Percentiles rank a stretch among this genome's conserved stretches.
phyloP scores from a whole-genome alignment of 1,140 invertebrate genomes.

The Drosophila oshimai region DNA sequence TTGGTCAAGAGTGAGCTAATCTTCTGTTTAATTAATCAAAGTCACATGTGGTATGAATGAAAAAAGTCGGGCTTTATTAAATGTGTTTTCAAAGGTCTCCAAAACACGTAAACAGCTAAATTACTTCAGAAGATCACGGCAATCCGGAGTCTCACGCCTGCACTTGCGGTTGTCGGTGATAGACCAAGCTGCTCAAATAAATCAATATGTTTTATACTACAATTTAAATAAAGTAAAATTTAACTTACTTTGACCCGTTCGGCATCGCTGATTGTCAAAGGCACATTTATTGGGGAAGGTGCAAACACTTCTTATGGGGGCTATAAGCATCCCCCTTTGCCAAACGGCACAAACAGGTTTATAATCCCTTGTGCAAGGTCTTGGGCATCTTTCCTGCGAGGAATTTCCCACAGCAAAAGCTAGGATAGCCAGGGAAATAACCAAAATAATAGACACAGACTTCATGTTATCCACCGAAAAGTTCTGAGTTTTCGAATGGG shows the following conservation, averaged over 20 bases:
- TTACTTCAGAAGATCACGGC: not conserved
- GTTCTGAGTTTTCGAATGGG: not conserved
- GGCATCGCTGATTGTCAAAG: constrained; percentile 11
- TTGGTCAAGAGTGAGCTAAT: constrained; percentile 30
- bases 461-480: constrained; percentile 8
- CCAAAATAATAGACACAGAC: not conserved
- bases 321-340: not conserved
- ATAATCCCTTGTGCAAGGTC: constrained; percentile 2
- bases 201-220: not conserved
- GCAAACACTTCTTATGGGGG: not conserved
- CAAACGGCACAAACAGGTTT: constrained; percentile 20
- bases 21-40: constrained; percentile 29
- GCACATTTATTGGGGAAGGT: constrained; percentile 26
- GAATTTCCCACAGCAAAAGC: not conserved
- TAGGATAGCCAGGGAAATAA: constrained; percentile 9
- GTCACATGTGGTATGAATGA: not conserved
- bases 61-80: too few species aligned
- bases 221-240: too few species aligned
- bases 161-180: not conserved
- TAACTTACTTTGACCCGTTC: constrained; percentile 1
- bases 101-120: not conserved
- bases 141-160: not conserved
- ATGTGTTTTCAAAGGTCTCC: not conserved
- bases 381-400: not conserved
- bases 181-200: constrained; percentile 13